A percentile compares a stretch with the other conserved stretches of the same genome.
Conservation (phyloP, 2,113 vertebrate genomes). For the Alligator sinensis region DNA sequence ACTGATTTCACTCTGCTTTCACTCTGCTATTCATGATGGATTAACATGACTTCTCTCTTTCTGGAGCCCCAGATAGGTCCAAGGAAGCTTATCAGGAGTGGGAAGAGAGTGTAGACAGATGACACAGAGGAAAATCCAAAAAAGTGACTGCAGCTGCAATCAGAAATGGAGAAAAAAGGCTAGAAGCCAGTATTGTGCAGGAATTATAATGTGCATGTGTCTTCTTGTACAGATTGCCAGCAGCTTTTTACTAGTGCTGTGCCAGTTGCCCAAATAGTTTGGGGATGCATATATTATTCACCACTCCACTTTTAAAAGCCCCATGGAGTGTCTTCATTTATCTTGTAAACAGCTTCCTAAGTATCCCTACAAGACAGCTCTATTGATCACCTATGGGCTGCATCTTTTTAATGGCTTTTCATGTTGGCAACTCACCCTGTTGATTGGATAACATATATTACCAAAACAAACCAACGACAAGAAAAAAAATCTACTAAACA, state of each 20-base stretch:
- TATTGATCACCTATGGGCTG: not conserved
- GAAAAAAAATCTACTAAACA: not conserved
- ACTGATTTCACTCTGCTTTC: not conserved
- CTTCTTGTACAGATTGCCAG: not conserved
- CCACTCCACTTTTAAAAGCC: not conserved
- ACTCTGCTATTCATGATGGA: not conserved
- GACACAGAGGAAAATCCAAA: not conserved
- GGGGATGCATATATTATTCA: conserved; percentile 34
- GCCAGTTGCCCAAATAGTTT: not conserved
- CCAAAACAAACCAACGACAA: not conserved
- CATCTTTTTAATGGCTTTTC: not conserved
- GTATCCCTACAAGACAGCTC: not conserved
- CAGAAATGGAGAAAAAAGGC: conserved; percentile 24
- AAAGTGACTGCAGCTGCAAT: not conserved
- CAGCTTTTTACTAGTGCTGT: conserved; percentile 1
- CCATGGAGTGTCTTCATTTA: not conserved
- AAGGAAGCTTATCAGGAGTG: rapidly evolving
- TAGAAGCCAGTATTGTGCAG: not conserved
- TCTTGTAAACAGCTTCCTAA: not conserved
- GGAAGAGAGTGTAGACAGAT: not conserved
- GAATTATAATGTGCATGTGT: not conserved
- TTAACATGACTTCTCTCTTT: not conserved
- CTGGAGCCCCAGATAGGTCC: not conserved
- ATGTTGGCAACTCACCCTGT: not conserved
- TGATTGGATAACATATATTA: not conserved